These are phyloP conservation scores for Lochmaea capreae DNA, from an alignment of 2,888 invertebrate genomes.

Conservation along the genomic window DNA sequence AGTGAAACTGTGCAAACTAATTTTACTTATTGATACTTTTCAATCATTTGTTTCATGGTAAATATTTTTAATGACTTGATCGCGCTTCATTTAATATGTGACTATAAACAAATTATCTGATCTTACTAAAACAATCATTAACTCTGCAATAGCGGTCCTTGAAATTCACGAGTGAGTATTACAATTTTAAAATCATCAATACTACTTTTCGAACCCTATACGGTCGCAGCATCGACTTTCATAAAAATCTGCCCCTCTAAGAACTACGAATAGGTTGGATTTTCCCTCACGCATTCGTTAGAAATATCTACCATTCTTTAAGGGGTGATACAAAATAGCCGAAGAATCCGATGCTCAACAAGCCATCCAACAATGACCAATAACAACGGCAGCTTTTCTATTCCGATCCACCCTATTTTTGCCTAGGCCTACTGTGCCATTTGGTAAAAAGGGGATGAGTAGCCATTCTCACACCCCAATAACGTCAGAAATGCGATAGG, in stretches of 20 bases:
- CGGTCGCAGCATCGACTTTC: not conserved
- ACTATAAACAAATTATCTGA: too few species aligned
- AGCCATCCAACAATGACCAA: slow-evolving; percentile 39
- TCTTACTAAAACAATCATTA: too few species aligned
- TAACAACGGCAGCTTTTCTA: slow-evolving; percentile 40
- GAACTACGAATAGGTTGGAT: slow-evolving; percentile 9
- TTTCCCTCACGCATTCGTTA: not conserved
- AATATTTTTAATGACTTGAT: too few species aligned
- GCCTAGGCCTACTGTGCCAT: slow-evolving; percentile 46
- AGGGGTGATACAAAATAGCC: slow-evolving; percentile 21
- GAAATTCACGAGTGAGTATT: too few species aligned
- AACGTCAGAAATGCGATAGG: not conserved
- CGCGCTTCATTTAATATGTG: too few species aligned
- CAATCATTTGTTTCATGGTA: too few species aligned
- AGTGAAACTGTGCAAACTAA: too few species aligned
- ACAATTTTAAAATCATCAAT: not conserved
- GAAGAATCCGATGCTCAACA: slow-evolving; percentile 7
- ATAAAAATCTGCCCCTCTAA: slow-evolving; percentile 1
- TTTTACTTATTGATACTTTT: too few species aligned
- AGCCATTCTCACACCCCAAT: slow-evolving; percentile 30
- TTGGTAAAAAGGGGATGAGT: slow-evolving; percentile 36
- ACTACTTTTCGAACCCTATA: not conserved
- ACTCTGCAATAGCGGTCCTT: too few species aligned
- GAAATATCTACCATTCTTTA: slow-evolving; percentile 13
- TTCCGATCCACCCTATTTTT: slow-evolving; percentile 45